phyloP scores from a whole-genome alignment of 1,140 invertebrate genomes.

The Ceratina japonica region DNA sequence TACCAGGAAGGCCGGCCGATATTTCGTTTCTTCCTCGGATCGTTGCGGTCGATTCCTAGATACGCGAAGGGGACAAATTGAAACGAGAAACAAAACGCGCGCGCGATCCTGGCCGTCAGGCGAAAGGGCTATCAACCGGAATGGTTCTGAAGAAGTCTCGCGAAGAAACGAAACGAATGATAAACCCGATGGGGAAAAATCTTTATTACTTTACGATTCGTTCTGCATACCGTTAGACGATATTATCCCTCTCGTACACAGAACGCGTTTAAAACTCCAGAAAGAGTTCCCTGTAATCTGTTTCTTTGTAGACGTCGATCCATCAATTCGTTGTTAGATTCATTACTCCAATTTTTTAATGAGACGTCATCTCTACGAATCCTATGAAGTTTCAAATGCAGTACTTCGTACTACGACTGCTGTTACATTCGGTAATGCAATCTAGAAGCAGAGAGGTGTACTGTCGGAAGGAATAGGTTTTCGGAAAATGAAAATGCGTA shows the following conservation, averaged over 20 bases:
- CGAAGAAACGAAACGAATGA: neutral
- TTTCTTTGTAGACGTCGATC: too few species aligned
- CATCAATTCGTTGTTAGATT: too few species aligned
- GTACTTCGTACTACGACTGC: too few species aligned
- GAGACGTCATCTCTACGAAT: too few species aligned
- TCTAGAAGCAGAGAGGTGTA: neutral
- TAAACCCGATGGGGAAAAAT: neutral
- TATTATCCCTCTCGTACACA: neutral
- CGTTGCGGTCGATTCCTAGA: conserved; percentile 43
- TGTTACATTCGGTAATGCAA: too few species aligned
- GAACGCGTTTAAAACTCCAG: too few species aligned
- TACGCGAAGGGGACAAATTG: conserved; percentile 27
- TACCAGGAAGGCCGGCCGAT: conserved; percentile 36
- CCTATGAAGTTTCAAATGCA: too few species aligned
- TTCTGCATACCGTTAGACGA: neutral
- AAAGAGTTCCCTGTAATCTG: too few species aligned
- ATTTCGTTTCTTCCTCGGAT: conserved; percentile 44
- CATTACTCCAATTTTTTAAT: too few species aligned
- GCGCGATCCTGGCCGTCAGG: neutral
- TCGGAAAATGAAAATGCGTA: neutral
- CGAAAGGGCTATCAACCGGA: neutral
- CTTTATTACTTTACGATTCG: conserved; percentile 16
- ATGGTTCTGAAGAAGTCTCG: neutral
- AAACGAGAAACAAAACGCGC: conserved; percentile 11
- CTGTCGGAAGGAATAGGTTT: too few species aligned